phyloP scores from a whole-genome alignment of 2,888 invertebrate species.

The Lithophane leautieri region DNA sequence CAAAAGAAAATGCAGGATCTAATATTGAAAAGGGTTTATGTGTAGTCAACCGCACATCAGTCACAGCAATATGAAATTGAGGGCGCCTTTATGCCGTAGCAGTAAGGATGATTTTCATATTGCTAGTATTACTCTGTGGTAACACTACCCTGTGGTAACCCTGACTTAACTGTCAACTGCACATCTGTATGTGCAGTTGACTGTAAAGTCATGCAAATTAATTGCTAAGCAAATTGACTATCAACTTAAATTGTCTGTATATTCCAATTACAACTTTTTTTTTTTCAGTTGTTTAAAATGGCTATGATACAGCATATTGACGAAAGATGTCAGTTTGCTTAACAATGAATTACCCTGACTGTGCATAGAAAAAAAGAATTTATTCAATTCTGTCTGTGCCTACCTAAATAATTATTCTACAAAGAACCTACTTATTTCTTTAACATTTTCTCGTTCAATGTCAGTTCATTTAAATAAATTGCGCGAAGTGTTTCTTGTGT shows the following conservation, averaged over 20 bases:
- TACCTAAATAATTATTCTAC: conserved; percentile 24
- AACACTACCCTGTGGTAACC: no score
- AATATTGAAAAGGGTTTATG: neutral
- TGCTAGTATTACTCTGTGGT: no score
- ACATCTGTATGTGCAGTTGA: neutral
- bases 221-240: no score
- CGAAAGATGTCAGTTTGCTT: no score
- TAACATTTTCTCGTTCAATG: conserved; percentile 29
- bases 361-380: neutral
- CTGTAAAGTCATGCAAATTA: neutral
- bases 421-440: conserved; percentile 31
- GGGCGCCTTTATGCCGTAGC: neutral
- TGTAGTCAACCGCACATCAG: neutral
- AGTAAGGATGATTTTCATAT: neutral
- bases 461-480: conserved; percentile 40
- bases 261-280: neutral
- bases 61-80: neutral
- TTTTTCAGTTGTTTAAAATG: neutral
- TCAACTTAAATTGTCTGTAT: neutral
- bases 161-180: no score
- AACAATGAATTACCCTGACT: neutral
- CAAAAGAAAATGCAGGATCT: conserved; percentile 13
- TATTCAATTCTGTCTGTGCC: neutral
- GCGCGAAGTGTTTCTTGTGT: conserved; percentile 19
- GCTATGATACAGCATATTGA: neutral